phyloP scores from a whole-genome alignment of 2,797 vertebrate genomes.

The Pachyuromys duprasi region DNA sequence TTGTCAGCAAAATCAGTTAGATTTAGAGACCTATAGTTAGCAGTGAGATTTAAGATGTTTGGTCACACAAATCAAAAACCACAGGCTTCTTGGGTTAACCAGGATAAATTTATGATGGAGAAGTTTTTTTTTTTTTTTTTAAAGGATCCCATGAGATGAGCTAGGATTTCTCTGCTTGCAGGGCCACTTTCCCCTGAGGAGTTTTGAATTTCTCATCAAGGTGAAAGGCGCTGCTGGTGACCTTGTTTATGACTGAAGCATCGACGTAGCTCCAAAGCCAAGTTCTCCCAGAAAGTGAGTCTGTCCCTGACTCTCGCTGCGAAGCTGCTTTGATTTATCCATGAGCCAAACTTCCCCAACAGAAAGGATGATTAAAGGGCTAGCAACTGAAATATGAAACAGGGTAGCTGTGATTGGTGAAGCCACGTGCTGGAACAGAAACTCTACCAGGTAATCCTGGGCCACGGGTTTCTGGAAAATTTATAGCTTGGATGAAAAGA shows the following conservation, averaged over 20 bases:
- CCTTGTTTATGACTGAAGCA: constrained; percentile 64
- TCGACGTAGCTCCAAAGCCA: constrained; percentile 54
- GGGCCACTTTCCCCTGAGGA: constrained; percentile 63
- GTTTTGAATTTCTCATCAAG: constrained; percentile 55
- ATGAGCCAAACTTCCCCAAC: not conserved
- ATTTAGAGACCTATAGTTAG: constrained; percentile 71
- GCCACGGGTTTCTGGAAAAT: constrained; percentile 39
- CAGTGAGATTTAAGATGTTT: constrained; percentile 78
- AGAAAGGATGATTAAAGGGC: constrained; percentile 31
- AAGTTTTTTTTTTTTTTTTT: constrained; percentile 53
- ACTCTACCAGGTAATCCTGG: not conserved
- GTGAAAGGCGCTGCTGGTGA: constrained; percentile 50
- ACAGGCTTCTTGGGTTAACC: constrained; percentile 72
- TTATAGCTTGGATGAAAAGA: constrained; percentile 22
- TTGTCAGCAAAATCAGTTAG: constrained; percentile 47
- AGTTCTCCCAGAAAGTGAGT: constrained; percentile 19
- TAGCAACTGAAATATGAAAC: not conserved
- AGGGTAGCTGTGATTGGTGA: not conserved
- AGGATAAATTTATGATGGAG: constrained; percentile 76
- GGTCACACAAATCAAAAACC: constrained; percentile 76
- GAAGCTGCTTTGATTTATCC: constrained; percentile 58
- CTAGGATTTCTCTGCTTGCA: constrained; percentile 52
- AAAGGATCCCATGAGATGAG: constrained; percentile 46
- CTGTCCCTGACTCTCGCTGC: constrained; percentile 43
- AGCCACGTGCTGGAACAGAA: not conserved